phyloP scores from a whole-genome alignment of 2,113 vertebrate species.

The Ammodytes dubius region DNA sequence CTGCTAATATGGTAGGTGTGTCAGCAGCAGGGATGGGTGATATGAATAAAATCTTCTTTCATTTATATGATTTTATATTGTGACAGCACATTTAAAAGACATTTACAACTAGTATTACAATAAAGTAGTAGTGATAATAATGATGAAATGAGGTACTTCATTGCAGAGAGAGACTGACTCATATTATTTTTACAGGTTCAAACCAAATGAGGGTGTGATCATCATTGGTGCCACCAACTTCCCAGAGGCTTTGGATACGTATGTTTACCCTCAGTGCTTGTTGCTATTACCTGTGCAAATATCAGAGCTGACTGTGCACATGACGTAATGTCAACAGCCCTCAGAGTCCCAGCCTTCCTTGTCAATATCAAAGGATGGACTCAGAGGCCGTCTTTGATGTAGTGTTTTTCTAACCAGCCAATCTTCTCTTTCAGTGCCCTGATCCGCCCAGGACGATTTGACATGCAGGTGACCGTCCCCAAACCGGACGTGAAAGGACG shows the following conservation, averaged over 20 bases:
- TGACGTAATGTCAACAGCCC: background rate
- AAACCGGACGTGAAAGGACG: conserved; percentile 96
- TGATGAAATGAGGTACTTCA: background rate
- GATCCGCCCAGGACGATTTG: conserved; percentile 96
- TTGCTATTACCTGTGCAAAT: background rate
- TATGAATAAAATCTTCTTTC: background rate
- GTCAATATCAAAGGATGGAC: background rate
- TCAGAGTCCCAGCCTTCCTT: background rate
- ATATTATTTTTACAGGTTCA: conserved; percentile 87
- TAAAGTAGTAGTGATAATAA: background rate
- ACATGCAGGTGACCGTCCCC: conserved; percentile 98
- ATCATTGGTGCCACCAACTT: conserved; percentile 99
- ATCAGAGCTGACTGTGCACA: background rate
- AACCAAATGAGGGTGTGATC: conserved; percentile 97
- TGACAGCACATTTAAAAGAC: no score
- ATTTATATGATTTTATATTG: background rate
- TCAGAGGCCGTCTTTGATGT: background rate
- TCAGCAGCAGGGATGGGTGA: background rate
- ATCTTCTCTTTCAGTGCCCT: conserved; percentile 86
- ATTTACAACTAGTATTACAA: background rate
- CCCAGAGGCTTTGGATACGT: conserved; percentile 98
- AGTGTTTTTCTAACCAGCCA: conserved; percentile 3
- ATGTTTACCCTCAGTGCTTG: conserved; percentile 70
- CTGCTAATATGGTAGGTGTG: background rate
- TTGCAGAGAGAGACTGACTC: background rate